Evolutionary conservation across 1,140 invertebrate species (phyloP).

Genomic region (Eulimnadia texana): DNA sequence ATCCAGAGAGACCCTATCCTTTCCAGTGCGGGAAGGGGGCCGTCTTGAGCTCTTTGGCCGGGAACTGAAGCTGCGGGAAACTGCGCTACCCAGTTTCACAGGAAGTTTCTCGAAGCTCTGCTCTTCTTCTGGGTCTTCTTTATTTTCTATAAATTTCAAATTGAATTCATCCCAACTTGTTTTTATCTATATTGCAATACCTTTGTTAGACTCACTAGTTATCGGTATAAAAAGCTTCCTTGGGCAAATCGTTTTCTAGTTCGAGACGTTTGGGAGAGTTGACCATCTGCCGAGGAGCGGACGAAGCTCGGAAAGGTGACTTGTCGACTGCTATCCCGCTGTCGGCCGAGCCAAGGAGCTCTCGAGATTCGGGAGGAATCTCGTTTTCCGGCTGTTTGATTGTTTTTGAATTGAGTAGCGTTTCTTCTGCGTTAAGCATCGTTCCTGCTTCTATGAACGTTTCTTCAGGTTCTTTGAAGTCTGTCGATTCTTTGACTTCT

Average conservation of each 20-base stretch:
- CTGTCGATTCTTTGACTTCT: too few relatives aligned
- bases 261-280: background rate
- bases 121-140: too few relatives aligned
- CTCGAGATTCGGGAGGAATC: background rate
- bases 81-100: background rate
- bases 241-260: background rate
- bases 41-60: conserved; percentile 4
- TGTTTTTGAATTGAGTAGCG: too few relatives aligned
- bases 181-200: too few relatives aligned
- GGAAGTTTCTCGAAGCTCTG: background rate
- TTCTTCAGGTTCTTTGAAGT: too few relatives aligned
- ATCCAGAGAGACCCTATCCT: conserved; percentile 1
- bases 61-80: background rate
- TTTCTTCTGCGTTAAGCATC: too few relatives aligned
- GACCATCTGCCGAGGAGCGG: too few relatives aligned
- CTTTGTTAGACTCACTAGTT: background rate
- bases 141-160: too few relatives aligned
- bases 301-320: background rate
- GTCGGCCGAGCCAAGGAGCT: background rate
- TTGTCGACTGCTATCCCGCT: background rate
- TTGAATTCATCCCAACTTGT: too few relatives aligned
- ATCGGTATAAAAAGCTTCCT: background rate
- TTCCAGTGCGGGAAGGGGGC: conserved; percentile 1
- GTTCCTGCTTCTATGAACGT: background rate
- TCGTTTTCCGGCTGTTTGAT: background rate